These are phyloP conservation scores for Lagodon rhomboides DNA, from an alignment of 2,797 vertebrate genomes.

Conservation along the genomic window DNA sequence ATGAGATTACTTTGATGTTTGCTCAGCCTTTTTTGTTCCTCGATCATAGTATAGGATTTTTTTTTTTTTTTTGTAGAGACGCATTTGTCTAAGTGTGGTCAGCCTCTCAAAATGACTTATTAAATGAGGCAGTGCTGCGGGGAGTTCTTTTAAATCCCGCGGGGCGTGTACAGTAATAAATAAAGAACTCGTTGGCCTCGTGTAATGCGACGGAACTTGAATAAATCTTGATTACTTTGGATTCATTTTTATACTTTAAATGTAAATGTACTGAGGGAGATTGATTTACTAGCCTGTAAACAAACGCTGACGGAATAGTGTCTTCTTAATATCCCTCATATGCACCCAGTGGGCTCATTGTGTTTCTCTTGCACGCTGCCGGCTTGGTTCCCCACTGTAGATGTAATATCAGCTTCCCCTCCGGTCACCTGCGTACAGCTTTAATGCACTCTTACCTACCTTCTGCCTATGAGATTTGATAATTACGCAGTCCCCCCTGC, in stretches of 20 bases:
- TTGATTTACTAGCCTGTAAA: conserved; percentile 33
- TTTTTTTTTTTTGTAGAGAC: background rate
- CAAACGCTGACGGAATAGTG: conserved; percentile 45
- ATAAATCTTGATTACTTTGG: conserved; percentile 43
- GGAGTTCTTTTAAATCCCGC: background rate
- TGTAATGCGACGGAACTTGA: conserved; percentile 32
- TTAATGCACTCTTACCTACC: conserved; percentile 52
- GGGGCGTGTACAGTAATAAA: background rate
- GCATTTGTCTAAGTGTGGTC: background rate
- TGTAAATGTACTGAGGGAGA: conserved; percentile 48
- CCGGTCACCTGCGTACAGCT: conserved; percentile 66
- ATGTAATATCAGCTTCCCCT: conserved; percentile 67
- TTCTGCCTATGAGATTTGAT: conserved; percentile 58
- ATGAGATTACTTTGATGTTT: background rate
- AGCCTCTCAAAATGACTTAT: background rate
- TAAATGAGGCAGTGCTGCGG: background rate
- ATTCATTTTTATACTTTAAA: conserved; percentile 48
- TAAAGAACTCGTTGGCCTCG: background rate
- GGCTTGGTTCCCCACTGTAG: conserved; percentile 33
- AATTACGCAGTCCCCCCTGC: conserved; percentile 51
- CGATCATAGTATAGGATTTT: background rate
- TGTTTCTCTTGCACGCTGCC: conserved; percentile 36
- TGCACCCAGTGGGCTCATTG: conserved; percentile 49
- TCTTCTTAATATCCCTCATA: conserved; percentile 60
- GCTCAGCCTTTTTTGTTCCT: background rate